Conservation (phyloP, 2,888 invertebrate species). For the Melinopterus prodromus region DNA sequence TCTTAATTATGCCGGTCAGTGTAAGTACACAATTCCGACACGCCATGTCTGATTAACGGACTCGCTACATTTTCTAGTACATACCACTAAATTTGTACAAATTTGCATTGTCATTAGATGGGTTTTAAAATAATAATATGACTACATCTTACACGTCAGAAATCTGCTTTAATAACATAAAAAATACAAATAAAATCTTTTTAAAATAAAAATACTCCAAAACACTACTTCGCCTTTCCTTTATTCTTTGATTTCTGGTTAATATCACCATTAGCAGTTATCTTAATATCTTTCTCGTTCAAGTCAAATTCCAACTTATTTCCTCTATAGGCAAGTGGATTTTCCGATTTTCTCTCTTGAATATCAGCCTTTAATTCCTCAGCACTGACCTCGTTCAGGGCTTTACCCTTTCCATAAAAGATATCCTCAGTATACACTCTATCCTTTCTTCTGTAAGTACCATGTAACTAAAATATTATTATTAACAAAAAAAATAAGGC, state of each 20-base stretch:
- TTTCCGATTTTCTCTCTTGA: constrained; percentile 61
- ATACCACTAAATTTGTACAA: too few relatives aligned
- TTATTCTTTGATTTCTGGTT: constrained; percentile 27
- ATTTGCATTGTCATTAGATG: neutral
- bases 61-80: too few relatives aligned
- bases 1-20: too few relatives aligned
- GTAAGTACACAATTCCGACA: too few relatives aligned
- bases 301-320: constrained; percentile 55
- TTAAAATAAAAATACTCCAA: constrained; percentile 5
- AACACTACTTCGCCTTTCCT: neutral
- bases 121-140: constrained; percentile 19
- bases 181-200: constrained; percentile 16
- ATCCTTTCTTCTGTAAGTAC: constrained; percentile 70
- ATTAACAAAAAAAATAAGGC: constrained; percentile 34
- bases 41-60: too few relatives aligned
- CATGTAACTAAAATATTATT: constrained; percentile 65
- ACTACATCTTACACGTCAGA: neutral
- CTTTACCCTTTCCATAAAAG: constrained; percentile 68
- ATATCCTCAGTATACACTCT: constrained; percentile 73
- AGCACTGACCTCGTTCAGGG: constrained; percentile 61
- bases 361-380: constrained; percentile 64
- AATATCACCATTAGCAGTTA: neutral
- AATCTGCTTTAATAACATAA: neutral
- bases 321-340: constrained; percentile 60
- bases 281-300: constrained; percentile 42